Percentiles rank a stretch among this genome's conserved stretches.
phyloP scores from a whole-genome alignment of 2,113 vertebrate species.

The Origma solitaria region DNA sequence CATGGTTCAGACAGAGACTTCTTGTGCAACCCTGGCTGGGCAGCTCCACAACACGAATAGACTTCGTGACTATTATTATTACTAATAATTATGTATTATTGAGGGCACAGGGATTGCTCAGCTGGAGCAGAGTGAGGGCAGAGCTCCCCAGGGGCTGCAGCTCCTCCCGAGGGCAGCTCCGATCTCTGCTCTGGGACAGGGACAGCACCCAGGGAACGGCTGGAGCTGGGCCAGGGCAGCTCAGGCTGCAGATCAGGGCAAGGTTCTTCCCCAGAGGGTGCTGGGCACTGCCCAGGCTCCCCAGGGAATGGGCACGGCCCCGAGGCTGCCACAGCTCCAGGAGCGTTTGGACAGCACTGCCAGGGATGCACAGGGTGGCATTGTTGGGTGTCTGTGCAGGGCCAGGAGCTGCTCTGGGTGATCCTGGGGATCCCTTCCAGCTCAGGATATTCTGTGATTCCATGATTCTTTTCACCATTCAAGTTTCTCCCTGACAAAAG shows the following conservation, averaged over 20 bases:
- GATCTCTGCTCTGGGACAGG: not conserved
- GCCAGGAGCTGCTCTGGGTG: accelerated
- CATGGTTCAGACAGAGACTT: not conserved
- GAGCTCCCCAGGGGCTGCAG: not conserved
- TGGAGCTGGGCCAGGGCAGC: not conserved
- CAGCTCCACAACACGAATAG: not conserved
- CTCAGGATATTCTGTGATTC: not conserved
- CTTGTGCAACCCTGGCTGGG: not conserved
- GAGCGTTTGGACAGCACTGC: not conserved
- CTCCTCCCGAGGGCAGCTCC: too few species aligned
- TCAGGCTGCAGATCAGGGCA: not conserved
- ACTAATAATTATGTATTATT: not conserved
- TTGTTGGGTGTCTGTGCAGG: not conserved
- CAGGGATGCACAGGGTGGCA: not conserved
- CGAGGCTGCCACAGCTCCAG: not conserved
- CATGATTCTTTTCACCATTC: not conserved
- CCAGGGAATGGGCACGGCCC: not conserved
- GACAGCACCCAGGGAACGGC: not conserved
- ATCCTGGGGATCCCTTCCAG: accelerated
- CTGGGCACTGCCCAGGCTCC: not conserved
- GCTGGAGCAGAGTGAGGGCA: not conserved
- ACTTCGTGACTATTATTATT: not conserved
- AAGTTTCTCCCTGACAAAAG: not conserved
- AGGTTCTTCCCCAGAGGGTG: not conserved
- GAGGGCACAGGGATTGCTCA: not conserved